Conservation (phyloP, 2,113 vertebrate genomes). For the Hyaena hyaena region DNA sequence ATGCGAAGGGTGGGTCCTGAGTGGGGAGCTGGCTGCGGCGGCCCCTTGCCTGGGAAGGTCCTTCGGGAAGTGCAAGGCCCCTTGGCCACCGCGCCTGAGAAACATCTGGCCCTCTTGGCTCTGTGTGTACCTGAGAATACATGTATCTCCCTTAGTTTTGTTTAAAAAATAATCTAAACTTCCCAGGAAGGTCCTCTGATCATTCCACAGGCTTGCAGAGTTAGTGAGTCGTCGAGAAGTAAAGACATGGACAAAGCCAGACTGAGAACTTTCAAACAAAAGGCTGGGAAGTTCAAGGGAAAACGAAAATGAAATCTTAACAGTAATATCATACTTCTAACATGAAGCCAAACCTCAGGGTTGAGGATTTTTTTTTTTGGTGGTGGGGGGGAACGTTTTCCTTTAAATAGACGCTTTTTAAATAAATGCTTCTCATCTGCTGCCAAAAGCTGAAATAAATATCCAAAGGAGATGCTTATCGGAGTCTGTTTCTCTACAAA, state of each 20-base stretch:
- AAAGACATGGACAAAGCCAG: conserved; percentile 52
- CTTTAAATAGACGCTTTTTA: conserved; percentile 42
- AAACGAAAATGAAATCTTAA: not conserved
- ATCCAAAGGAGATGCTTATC: conserved; percentile 66
- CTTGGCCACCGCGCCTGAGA: not conserved
- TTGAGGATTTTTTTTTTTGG: not conserved
- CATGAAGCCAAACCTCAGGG: conserved; percentile 14
- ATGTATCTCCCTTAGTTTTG: not conserved
- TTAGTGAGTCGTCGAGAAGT: conserved; percentile 48
- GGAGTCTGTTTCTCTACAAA: conserved; percentile 31
- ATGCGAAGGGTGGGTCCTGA: not conserved
- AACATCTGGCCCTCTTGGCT: not conserved
- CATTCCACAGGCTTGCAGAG: conserved; percentile 56
- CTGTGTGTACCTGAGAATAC: not conserved
- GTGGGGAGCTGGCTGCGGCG: not conserved
- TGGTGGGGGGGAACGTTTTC: not conserved
- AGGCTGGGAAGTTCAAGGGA: not conserved
- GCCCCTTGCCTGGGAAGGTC: not conserved
- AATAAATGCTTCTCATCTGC: conserved; percentile 65
- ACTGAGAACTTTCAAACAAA: conserved; percentile 42
- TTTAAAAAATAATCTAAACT: conserved; percentile 33
- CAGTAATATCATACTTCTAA: not conserved
- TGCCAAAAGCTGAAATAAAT: conserved; percentile 80
- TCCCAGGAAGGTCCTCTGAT: conserved; percentile 39
- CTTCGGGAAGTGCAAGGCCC: not conserved